Evolutionary conservation across 2,888 invertebrate genomes (phyloP), one percentile per base, ranked within the genome.

Genomic region (Sturmia bella): DNA sequence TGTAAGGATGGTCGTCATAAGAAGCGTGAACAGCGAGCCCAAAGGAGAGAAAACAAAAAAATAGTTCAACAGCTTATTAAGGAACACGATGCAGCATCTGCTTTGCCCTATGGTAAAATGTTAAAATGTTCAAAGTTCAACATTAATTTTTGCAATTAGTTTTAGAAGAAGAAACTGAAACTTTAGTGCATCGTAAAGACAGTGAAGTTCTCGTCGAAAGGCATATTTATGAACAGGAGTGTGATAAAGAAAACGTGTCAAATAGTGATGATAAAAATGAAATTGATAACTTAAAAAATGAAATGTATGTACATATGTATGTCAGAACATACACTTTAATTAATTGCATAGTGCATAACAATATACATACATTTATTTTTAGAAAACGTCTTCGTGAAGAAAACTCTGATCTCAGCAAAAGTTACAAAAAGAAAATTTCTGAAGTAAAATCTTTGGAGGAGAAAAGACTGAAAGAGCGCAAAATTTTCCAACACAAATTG

Each of bases 361-460:
- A 41, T 41, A 41, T 41, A 13, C 41, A 13, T 41, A 41, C 11
- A 41, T 41, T 50, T 52, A 24, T 52, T 52, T 52, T 52, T 52
- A 52, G 52, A 21, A 52, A 52, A 21, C 52, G 24, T 13, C 52
- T 52, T 52, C 52, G 52, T 24, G 11, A 50, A 50, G 50, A 50
- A 50, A 50, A 48, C 19, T 48, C 19, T 48, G 48, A 48, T 48
- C 48, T 48, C 48, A 48, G 48, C 48, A 48, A 48, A 48, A 48
- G 48, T 2, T 48, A 48, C 50, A 50, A 50, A 52, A 52, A 52
- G 52, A 52, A 52, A 52, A 52, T 52, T 24, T 24, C 52, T 52
- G 52, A 52, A 52, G 43, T 43, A n/a, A 43, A 43, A 19, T 48
- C 48, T 19, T 24, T 52, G 52, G 11, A 52, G 24, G 52, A 52